phyloP scores from a whole-genome alignment of 2,797 vertebrate species.

The Ctenopoma multispine region DNA sequence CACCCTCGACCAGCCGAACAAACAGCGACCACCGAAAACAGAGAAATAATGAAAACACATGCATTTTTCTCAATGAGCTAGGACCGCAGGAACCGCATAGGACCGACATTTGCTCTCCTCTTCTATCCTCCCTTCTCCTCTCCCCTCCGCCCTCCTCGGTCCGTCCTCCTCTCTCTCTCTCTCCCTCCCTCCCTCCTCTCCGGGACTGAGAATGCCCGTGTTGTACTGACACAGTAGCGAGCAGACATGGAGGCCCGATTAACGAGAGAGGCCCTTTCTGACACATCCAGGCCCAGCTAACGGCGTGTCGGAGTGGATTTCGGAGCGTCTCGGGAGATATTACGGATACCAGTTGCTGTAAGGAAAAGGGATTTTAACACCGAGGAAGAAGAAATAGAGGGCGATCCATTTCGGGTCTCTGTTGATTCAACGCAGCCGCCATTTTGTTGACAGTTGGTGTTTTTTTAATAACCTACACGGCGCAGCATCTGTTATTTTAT shows the following conservation, averaged over 20 bases:
- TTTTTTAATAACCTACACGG: conserved; percentile 84
- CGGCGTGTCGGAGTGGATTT: conserved; percentile 71
- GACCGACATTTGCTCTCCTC: conserved; percentile 77
- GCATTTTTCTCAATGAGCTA: conserved; percentile 58
- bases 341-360: conserved; percentile 69
- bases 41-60: conserved; percentile 44
- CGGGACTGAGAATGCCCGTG: conserved; percentile 84
- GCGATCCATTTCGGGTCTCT: conserved; percentile 89
- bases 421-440: conserved; percentile 90
- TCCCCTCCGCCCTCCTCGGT: conserved; percentile 47
- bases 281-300: conserved; percentile 83
- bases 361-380: conserved; percentile 61
- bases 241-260: conserved; percentile 89
- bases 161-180: conserved; percentile 50
- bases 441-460: conserved; percentile 90
- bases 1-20: conserved; percentile 24
- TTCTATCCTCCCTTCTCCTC: conserved; percentile 27
- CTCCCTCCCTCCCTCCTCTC: conserved; percentile 61
- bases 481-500: conserved; percentile 69
- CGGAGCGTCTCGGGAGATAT: conserved; percentile 68
- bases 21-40: conserved; percentile 26
- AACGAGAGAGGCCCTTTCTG: conserved; percentile 84
- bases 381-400: conserved; percentile 71
- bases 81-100: conserved; percentile 64
- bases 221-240: conserved; percentile 87